A percentile compares a stretch with the other conserved stretches of the same genome.
These are phyloP conservation scores for Tetragonisca angustula DNA, from an alignment of 2,888 invertebrate species.

Conservation along the genomic window DNA sequence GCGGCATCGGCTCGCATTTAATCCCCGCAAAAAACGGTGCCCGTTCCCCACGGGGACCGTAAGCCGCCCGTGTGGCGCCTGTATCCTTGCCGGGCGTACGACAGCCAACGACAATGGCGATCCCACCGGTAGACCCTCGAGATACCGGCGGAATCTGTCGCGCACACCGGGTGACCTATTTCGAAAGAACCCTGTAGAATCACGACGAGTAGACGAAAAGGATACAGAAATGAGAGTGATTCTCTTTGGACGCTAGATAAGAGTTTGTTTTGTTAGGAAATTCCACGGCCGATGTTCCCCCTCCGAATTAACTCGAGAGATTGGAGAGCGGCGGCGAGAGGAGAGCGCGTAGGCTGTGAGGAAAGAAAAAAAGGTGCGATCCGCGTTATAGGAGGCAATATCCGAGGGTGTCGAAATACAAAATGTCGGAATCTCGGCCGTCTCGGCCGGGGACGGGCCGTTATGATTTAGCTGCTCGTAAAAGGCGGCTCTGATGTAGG, in stretches of 20 bases:
- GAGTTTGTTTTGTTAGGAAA: too few relatives aligned
- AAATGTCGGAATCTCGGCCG: constrained; percentile 65
- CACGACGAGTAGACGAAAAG: neutral
- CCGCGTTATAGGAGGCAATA: constrained; percentile 46
- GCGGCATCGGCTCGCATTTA: constrained; percentile 82
- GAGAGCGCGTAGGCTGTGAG: too few relatives aligned
- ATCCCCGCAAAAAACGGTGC: constrained; percentile 79
- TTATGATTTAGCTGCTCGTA: constrained; percentile 82
- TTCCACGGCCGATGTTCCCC: too few relatives aligned
- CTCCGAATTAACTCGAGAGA: neutral
- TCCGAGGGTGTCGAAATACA: constrained; percentile 73
- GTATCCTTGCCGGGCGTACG: constrained; percentile 72
- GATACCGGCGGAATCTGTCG: constrained; percentile 59
- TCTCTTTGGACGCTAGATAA: neutral
- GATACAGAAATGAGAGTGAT: neutral
- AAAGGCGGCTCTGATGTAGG: constrained; percentile 77
- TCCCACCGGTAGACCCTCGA: constrained; percentile 59
- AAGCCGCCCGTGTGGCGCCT: constrained; percentile 82
- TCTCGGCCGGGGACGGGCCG: constrained; percentile 38
- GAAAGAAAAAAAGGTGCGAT: neutral
- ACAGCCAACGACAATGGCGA: constrained; percentile 67
- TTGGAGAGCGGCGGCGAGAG: too few relatives aligned
- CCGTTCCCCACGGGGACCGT: constrained; percentile 71
- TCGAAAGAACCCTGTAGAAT: constrained; percentile 11
- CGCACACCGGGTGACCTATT: constrained; percentile 67